Percentiles rank a stretch among this genome's conserved stretches.
Conservation (phyloP, 2,888 invertebrate genomes). For the Adelphocoris suturalis region DNA sequence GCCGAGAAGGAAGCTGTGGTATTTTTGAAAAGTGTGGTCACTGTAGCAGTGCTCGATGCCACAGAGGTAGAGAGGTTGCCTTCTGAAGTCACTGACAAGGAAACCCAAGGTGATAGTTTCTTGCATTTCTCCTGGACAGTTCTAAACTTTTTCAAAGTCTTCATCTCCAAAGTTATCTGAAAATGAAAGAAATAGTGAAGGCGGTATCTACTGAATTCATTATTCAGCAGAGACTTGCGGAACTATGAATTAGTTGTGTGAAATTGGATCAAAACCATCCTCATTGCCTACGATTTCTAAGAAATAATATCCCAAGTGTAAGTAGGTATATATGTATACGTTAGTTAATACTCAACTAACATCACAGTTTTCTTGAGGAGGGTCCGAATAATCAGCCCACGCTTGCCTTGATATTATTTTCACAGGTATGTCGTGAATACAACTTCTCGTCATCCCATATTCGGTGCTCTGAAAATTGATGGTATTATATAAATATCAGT, state of each 20-base stretch:
- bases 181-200: background rate
- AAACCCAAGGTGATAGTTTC: constrained; percentile 59
- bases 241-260: too few relatives aligned
- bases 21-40: constrained; percentile 73
- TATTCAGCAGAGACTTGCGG: too few relatives aligned
- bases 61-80: constrained; percentile 51
- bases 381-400: constrained; percentile 89
- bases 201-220: too few relatives aligned
- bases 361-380: constrained; percentile 86
- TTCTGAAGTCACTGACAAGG: constrained; percentile 54
- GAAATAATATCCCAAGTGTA: too few relatives aligned
- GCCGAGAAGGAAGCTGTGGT: constrained; percentile 57
- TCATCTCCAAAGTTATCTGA: constrained; percentile 63
- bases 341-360: constrained; percentile 80
- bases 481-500: background rate
- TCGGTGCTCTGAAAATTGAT: constrained; percentile 80
- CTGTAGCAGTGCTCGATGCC: constrained; percentile 70
- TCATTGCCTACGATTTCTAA: too few relatives aligned
- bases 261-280: too few relatives aligned
- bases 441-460: constrained; percentile 84
- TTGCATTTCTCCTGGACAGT: constrained; percentile 65
- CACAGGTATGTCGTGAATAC: constrained; percentile 91
- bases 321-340: too few relatives aligned
- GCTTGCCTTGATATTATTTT: constrained; percentile 86
- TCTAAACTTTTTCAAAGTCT: constrained; percentile 67